phyloP scores from a whole-genome alignment of 2,797 vertebrate genomes.

The Malurus leucopterus region DNA sequence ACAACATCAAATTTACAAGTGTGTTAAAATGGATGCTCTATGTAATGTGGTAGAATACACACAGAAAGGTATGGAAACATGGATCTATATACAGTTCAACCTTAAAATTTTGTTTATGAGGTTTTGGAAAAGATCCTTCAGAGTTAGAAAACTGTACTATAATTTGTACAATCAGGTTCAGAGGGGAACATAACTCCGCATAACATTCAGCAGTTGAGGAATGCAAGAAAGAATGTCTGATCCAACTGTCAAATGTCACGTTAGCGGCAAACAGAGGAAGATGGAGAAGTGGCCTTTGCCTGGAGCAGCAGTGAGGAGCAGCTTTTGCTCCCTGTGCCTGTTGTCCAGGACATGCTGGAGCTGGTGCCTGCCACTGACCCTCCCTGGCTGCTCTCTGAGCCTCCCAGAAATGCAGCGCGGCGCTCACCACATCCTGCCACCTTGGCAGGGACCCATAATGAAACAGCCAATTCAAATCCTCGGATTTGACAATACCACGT shows the following conservation, averaged over 20 bases:
- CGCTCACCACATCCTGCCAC: not conserved
- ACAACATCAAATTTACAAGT: not conserved
- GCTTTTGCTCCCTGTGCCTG: not conserved
- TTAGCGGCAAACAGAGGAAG: not conserved
- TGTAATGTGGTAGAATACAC: not conserved
- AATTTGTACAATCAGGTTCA: not conserved
- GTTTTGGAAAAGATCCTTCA: not conserved
- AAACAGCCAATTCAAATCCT: not conserved
- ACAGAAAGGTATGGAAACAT: not conserved
- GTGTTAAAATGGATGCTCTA: not conserved
- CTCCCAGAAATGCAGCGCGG: rapidly evolving
- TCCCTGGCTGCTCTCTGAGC: not conserved
- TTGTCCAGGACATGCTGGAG: not conserved
- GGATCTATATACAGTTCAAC: not conserved
- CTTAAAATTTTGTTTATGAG: not conserved
- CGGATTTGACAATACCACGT: not conserved
- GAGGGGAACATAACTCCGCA: not conserved
- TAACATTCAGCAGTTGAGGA: not conserved
- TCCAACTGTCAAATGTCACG: too few species aligned
- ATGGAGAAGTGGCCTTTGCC: not conserved
- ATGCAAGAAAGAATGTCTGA: not conserved
- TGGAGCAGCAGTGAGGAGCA: not conserved
- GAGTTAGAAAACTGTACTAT: not conserved
- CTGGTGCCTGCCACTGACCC: not conserved
- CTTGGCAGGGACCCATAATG: not conserved